phyloP scores from a whole-genome alignment of 2,888 invertebrate genomes.

The Cerceris ruficornis region DNA sequence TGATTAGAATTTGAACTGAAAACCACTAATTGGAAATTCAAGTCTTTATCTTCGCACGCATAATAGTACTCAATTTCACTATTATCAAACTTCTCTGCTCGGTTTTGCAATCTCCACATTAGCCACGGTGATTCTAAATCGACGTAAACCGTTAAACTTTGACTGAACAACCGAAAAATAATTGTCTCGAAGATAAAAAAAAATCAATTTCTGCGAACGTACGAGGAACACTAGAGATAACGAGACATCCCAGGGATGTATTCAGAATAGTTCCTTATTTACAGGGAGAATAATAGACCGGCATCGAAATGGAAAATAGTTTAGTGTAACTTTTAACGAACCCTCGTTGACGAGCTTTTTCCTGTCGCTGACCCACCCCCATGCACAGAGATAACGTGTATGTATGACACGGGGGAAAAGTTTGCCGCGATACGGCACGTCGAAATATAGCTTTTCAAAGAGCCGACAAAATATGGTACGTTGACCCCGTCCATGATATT shows the following conservation, averaged over 20 bases:
- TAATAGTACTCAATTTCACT: no score
- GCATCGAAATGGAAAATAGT: constrained; percentile 31
- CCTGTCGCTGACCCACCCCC: constrained; percentile 12
- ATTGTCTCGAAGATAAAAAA: no score
- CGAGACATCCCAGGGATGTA: constrained; percentile 15
- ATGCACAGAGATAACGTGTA: constrained; percentile 20
- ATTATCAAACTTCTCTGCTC: no score
- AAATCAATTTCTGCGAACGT: not conserved
- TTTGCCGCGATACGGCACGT: not conserved
- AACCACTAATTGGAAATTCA: no score
- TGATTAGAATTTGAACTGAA: no score
- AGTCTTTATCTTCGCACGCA: no score
- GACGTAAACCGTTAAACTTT: no score
- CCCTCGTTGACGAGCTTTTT: constrained; percentile 12
- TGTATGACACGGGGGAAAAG: not conserved
- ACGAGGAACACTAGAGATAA: constrained; percentile 29
- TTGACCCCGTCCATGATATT: constrained; percentile 2
- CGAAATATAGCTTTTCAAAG: not conserved
- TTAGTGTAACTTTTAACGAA: constrained; percentile 48
- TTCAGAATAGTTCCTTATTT: constrained; percentile 21
- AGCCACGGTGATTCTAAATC: no score
- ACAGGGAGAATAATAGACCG: constrained; percentile 19
- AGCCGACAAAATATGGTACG: not conserved
- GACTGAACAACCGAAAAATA: no score
- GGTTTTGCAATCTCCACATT: no score